Conservation (phyloP, 1,140 invertebrate species). For the Zophobas morio region DNA sequence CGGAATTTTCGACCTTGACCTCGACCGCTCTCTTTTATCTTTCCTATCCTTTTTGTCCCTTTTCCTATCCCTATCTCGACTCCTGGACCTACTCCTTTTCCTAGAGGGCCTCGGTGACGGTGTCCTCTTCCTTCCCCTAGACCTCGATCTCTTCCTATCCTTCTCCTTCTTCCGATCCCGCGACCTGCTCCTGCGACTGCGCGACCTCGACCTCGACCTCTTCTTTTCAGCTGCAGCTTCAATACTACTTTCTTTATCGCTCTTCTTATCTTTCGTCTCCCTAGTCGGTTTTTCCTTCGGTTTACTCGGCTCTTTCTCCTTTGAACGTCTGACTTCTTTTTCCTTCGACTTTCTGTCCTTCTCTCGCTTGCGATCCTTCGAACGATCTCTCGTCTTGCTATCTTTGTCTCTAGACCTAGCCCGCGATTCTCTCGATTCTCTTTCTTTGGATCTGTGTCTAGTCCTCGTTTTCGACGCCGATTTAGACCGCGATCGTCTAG, state of each 20-base stretch:
- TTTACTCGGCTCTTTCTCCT: slow-evolving; percentile 58
- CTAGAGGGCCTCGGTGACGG: slow-evolving; percentile 53
- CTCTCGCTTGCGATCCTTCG: slow-evolving; percentile 47
- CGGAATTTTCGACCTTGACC: slow-evolving; percentile 65
- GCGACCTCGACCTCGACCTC: slow-evolving; percentile 61
- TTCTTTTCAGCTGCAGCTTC: slow-evolving; percentile 56
- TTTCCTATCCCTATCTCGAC: slow-evolving; percentile 59
- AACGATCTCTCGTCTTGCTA: slow-evolving; percentile 4
- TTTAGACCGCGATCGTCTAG: slow-evolving; percentile 47
- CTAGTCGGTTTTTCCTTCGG: slow-evolving; percentile 66
- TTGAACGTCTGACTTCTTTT: slow-evolving; percentile 64
- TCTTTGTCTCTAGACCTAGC: slow-evolving; percentile 59
- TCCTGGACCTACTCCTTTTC: slow-evolving; percentile 58
- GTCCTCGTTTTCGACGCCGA: slow-evolving; percentile 62
- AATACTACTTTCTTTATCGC: slow-evolving; percentile 60
- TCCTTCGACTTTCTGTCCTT: slow-evolving; percentile 68
- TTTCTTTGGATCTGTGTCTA: slow-evolving; percentile 52
- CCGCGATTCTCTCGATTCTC: slow-evolving; percentile 57
- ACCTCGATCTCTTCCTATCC: slow-evolving; percentile 69
- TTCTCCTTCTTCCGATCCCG: slow-evolving; percentile 66
- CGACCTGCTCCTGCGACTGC: slow-evolving; percentile 66
- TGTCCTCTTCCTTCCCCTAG: slow-evolving; percentile 57
- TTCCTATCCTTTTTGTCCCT: slow-evolving; percentile 60
- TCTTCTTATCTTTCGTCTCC: slow-evolving; percentile 63
- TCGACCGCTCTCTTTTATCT: slow-evolving; percentile 57